Conservation (phyloP, 2,113 vertebrate genomes). For the Dryoscopus gambensis region DNA sequence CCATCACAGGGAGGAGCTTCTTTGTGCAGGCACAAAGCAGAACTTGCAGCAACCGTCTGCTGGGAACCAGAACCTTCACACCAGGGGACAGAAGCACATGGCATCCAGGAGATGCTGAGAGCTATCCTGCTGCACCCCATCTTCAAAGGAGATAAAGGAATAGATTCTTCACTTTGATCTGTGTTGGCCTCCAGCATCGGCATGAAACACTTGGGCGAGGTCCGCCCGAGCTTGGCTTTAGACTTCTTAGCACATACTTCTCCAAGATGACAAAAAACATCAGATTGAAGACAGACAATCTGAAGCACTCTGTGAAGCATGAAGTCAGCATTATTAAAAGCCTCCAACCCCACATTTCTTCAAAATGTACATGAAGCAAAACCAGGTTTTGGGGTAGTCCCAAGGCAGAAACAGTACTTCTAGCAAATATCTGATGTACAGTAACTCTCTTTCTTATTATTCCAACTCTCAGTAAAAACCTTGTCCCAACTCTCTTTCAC, state of each 20-base stretch:
- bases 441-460: neutral
- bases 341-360: neutral
- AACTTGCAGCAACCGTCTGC: accelerated
- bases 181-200: neutral
- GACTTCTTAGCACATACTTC: neutral
- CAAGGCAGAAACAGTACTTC: neutral
- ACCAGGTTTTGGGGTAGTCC: neutral
- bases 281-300: neutral
- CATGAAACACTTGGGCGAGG: neutral
- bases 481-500: neutral
- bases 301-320: neutral
- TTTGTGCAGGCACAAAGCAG: neutral
- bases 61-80: neutral
- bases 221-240: neutral
- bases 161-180: neutral
- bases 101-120: neutral
- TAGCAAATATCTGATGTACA: neutral
- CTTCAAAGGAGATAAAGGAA: neutral
- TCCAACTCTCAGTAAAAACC: neutral
- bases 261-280: neutral
- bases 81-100: neutral
- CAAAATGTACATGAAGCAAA: neutral
- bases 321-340: neutral
- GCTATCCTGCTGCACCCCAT: neutral
- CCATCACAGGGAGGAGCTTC: neutral